A percentile compares a stretch with the other conserved stretches of the same genome.
These are phyloP conservation scores for Hippopotamyrus pictus DNA, from an alignment of 2,797 vertebrate genomes.

Conservation along the genomic window DNA sequence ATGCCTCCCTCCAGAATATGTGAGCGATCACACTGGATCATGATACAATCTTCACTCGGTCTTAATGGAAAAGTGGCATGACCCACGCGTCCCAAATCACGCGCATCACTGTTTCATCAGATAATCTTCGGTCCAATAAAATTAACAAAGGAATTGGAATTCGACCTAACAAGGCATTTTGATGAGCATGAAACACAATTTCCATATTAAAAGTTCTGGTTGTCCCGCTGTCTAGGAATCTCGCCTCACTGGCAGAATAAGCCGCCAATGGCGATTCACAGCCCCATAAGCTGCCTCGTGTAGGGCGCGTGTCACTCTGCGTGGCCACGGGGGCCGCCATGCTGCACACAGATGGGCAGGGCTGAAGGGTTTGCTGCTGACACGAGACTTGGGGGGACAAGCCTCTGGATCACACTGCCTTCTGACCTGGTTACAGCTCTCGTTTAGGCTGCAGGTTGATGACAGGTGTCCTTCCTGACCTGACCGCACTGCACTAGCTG, in stretches of 20 bases:
- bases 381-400: background rate
- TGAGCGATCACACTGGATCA: background rate
- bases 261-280: background rate
- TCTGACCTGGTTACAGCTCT: background rate
- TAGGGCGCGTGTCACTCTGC: background rate
- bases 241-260: background rate
- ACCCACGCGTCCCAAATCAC: constrained; percentile 15
- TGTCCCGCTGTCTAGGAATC: background rate
- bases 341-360: background rate
- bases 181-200: constrained; percentile 23
- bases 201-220: constrained; percentile 20
- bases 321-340: background rate
- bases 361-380: background rate
- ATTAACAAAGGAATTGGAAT: constrained; percentile 27
- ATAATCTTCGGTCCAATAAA: constrained; percentile 37
- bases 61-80: constrained; percentile 19
- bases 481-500: background rate
- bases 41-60: constrained; percentile 18
- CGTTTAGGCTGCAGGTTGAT: background rate
- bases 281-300: background rate
- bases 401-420: background rate
- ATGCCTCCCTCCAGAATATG: constrained; percentile 1
- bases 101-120: constrained; percentile 25
- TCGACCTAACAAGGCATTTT: constrained; percentile 19
- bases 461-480: background rate